Conservation (phyloP, 2,113 vertebrate species). For the Leucoraja erinaceus region DNA sequence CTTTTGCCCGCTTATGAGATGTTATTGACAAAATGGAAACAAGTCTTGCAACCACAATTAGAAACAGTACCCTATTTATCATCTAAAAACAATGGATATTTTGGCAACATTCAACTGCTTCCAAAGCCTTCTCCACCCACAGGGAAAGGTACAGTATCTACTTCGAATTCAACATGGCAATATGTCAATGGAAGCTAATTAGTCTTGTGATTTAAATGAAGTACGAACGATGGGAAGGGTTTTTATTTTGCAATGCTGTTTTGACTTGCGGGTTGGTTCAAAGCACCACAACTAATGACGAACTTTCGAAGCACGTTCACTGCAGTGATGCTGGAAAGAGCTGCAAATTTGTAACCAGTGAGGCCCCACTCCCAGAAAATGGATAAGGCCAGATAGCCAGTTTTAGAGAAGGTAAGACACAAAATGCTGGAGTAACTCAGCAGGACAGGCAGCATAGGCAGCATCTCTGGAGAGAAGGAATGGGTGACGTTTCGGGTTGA, state of each 20-base stretch:
- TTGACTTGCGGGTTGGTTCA: background rate
- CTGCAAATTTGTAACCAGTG: too few species aligned
- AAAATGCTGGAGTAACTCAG: too few species aligned
- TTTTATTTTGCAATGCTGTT: background rate
- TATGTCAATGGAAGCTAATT: background rate
- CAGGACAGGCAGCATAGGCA: too few species aligned
- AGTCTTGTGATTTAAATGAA: background rate
- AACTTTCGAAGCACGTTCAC: too few species aligned
- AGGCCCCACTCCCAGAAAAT: too few species aligned
- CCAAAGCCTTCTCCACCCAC: background rate
- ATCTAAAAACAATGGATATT: constrained; percentile 1
- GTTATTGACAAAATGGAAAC: background rate
- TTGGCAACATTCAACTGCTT: background rate
- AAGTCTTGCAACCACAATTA: background rate
- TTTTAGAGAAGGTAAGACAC: too few species aligned
- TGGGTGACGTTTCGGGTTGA: too few species aligned
- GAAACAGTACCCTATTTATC: background rate
- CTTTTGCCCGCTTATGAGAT: background rate
- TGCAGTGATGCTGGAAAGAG: too few species aligned
- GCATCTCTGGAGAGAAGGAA: too few species aligned
- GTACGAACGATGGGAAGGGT: background rate
- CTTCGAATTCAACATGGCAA: background rate
- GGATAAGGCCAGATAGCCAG: too few species aligned
- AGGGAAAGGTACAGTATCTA: background rate
- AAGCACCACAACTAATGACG: background rate